Percentiles rank a stretch among this genome's conserved stretches.
Conservation (phyloP, 2,797 vertebrate genomes). For the Coranthus polyacanthus region DNA sequence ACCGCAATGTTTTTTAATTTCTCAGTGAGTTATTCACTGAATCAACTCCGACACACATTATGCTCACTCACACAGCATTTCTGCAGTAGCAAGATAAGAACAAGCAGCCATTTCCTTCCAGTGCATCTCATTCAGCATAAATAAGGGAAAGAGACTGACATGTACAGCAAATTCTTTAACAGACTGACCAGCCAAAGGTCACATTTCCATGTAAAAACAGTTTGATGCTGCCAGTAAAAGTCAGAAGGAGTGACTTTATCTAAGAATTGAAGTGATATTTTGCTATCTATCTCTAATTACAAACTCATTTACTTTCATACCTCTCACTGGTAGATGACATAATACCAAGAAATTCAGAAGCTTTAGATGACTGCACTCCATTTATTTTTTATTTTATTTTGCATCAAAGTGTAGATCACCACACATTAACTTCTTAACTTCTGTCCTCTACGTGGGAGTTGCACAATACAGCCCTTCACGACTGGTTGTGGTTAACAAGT, state of each 20-base stretch:
- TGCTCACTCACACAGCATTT: slow-evolving; percentile 52
- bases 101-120: slow-evolving; percentile 74
- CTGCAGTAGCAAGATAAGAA: slow-evolving; percentile 74
- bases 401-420: neutral
- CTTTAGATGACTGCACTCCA: neutral
- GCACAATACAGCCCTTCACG: neutral
- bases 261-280: too few species aligned
- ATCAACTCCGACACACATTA: slow-evolving; percentile 21
- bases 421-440: neutral
- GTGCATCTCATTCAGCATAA: slow-evolving; percentile 69
- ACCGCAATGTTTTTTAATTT: slow-evolving; percentile 26
- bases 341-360: neutral
- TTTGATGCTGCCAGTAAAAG: slow-evolving; percentile 18
- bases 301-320: neutral
- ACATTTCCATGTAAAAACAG: slow-evolving; percentile 5
- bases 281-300: neutral
- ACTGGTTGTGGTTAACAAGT: neutral
- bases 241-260: slow-evolving; percentile 2
- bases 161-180: slow-evolving; percentile 9
- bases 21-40: slow-evolving; percentile 24
- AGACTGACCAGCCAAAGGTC: slow-evolving; percentile 7
- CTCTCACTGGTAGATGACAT: neutral
- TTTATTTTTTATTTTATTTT: neutral
- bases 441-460: neutral
- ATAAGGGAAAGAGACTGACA: slow-evolving; percentile 21